Evolutionary conservation across 2,113 vertebrate genomes (phyloP), one percentile per base, ranked within the genome.

Genomic region (Microtus richardsoni): DNA sequence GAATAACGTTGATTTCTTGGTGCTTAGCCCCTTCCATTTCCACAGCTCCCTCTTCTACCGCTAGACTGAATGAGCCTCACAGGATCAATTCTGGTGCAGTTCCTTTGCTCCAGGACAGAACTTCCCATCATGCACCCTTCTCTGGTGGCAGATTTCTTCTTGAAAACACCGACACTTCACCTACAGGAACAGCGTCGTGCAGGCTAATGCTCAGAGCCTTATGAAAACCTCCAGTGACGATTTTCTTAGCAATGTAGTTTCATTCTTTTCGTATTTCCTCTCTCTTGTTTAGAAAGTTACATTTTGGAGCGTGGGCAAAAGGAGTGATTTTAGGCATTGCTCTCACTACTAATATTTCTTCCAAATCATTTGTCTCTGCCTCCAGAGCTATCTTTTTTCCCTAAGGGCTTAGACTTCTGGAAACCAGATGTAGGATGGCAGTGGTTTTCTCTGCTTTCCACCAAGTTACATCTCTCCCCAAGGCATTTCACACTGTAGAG

Each of bases 361-460:
- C 5, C 36, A 68, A 92, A 86, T 70, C 33, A 74, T 93, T 91
- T 83, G 66, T 96, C 70, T 92, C 66, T 92, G 36, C 74, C 36
- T 87, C n/a, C 28, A 66, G 19, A 87, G 41, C 73, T 86, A 36
- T 68, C 47, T 95, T 84, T 66, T 64, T 66, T 58, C 60, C 71
- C 66, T 58, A 70, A 96, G 96, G 91, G 70, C 36, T 79, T 49
- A 87, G 49, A 87, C 58, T 96, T 95, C 92, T 89, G 77, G 82
- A 95, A 94, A 14, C 54, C 39, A 86, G 2, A 54, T 44, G 4
- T 17, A 85, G 80, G 26, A 80, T 73, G 71, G 28, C 33, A 95
- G 47, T 13, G 74, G n/a, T 91, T 94, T 96, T 86, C 60, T 92
- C 66, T 92, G 13, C 62, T 79, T 94, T 90, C 41, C 16, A 26